Evolutionary conservation across 1,140 invertebrate genomes (phyloP), one percentile per base, ranked within the genome.

Genomic region (Phthorimaea operculella): DNA sequence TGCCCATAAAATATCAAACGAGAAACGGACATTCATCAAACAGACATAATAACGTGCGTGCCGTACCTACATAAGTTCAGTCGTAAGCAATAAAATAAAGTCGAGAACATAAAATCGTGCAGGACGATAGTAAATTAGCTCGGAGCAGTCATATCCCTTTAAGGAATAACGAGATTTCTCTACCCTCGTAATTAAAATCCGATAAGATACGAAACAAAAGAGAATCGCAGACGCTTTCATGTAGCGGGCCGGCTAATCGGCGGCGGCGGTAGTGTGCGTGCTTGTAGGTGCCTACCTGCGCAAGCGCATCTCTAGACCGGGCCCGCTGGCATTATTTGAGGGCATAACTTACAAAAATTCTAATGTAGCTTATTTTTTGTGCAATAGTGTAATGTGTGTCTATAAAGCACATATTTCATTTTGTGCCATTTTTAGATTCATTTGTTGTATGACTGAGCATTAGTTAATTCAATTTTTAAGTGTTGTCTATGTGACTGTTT

Each of bases 141-240:
- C 58, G 61, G 57, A 65, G 70, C 70, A 77, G 67, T 72, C 70
- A 70, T 77, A 78, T 74, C 76, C 72, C 68, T 80, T 79, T 79
- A 81, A 82, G 72, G 75, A 63, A 78, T 78, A 82, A 82, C 74
- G 63, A 81, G 79, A 78, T 79, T 79, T 76, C 75, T 76, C 75
- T 76, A 76, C 68, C 68, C 69, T 68, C 70, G 75, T 81, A 84
- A 83, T 84, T 84, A 83, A 83, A 84, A 81, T 81, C 78, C 70
- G 81, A 83, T 84, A 84, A 83, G 76, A 79, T 76, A 72, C 70
- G 71, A 81, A 79, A 84, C 78, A 83, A 84, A 83, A 77, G 74
- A 61, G 70, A 65, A 68, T 70, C 69, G 68, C 66, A 64, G 60
- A 60, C 57, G 62, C 55, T 69, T 68, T 70, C 66, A 65, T 71